phyloP scores from a whole-genome alignment of 2,888 invertebrate genomes.

The Macaria liturata region DNA sequence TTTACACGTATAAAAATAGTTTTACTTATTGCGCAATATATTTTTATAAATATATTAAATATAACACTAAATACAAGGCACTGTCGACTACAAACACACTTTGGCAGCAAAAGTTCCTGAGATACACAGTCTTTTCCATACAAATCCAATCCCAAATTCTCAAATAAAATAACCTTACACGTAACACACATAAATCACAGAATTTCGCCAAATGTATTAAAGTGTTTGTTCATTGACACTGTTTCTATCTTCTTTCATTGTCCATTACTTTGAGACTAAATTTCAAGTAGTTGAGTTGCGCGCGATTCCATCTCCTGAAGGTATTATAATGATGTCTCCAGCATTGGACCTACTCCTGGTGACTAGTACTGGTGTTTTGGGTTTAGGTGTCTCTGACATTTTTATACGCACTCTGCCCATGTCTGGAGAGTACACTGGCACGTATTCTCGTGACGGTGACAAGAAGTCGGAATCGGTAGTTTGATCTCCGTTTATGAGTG shows the following conservation, averaged over 20 bases:
- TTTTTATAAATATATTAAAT: constrained; percentile 73
- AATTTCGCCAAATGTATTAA: constrained; percentile 74
- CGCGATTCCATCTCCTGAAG: constrained; percentile 65
- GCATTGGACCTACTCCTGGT: constrained; percentile 89
- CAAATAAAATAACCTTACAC: constrained; percentile 43
- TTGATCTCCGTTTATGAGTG: constrained; percentile 74
- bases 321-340: constrained; percentile 89
- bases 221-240: constrained; percentile 76
- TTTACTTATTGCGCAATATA: constrained; percentile 73
- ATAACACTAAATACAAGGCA: constrained; percentile 77
- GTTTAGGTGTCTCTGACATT: constrained; percentile 89
- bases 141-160: constrained; percentile 55
- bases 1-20: constrained; percentile 81
- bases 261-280: constrained; percentile 48
- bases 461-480: constrained; percentile 68
- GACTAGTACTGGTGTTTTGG: constrained; percentile 92
- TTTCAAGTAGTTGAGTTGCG: constrained; percentile 77
- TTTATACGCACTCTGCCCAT: constrained; percentile 91
- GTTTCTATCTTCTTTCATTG: constrained; percentile 53
- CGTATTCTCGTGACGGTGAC: constrained; percentile 73
- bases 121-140: constrained; percentile 52
- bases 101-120: constrained; percentile 79
- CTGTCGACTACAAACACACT: constrained; percentile 84
- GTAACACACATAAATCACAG: constrained; percentile 73
- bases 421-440: constrained; percentile 85